Evolutionary conservation across 1,140 invertebrate genomes (phyloP).

Genomic region (Linepithema humile): DNA sequence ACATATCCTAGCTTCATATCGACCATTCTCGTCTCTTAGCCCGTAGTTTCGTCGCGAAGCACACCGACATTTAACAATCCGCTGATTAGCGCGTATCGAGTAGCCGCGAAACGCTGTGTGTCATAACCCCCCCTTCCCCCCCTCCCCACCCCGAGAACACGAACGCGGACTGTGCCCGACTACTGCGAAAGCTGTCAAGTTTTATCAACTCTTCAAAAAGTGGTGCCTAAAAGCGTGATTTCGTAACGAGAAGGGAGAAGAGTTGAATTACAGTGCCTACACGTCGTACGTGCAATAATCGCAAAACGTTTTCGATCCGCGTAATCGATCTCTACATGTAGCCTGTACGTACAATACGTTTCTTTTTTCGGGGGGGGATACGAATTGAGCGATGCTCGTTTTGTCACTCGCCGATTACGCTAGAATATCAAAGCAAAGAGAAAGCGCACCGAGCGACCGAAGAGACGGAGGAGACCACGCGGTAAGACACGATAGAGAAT

Average conservation of each 20-base stretch:
- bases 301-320: constrained; percentile 12
- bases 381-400: constrained; percentile 14
- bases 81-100: not conserved
- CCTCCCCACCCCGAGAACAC: not conserved
- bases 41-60: not conserved
- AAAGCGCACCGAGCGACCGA: not conserved
- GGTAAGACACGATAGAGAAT: not conserved
- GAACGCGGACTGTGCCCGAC: constrained; percentile 39
- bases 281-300: constrained; percentile 68
- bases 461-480: not conserved
- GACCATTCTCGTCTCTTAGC: constrained; percentile 53
- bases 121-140: no score
- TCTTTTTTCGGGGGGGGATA: not conserved
- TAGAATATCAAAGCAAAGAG: not conserved
- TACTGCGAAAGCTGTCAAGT: constrained; percentile 19
- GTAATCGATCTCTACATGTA: not conserved
- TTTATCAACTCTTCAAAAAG: constrained; percentile 29
- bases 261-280: constrained; percentile 79
- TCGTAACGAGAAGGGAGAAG: constrained; percentile 69
- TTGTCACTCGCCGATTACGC: not conserved
- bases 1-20: constrained; percentile 77
- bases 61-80: not conserved
- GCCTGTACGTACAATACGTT: not conserved
- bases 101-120: not conserved
- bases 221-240: constrained; percentile 77